Evolutionary conservation across 2,888 invertebrate species (phyloP).

Genomic region (Andrena minutula): DNA sequence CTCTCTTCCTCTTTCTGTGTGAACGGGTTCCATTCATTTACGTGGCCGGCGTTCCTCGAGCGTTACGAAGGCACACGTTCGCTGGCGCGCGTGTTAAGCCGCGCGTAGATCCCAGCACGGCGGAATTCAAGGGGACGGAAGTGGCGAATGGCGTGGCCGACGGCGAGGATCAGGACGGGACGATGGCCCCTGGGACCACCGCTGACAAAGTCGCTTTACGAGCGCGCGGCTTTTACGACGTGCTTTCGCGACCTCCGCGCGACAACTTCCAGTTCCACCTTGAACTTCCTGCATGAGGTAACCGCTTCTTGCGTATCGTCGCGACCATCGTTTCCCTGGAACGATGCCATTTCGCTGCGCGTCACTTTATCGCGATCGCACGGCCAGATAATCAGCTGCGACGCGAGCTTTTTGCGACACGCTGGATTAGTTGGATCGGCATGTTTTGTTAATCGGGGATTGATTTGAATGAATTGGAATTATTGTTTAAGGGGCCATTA

Average conservation of each 20-base stretch:
- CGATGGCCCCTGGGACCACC: conserved; percentile 24
- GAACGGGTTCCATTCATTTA: conserved; percentile 69
- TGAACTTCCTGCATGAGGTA: conserved; percentile 57
- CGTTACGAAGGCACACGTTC: conserved; percentile 52
- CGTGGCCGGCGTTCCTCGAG: conserved; percentile 62
- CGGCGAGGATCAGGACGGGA: neutral
- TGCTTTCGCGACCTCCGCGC: conserved; percentile 41
- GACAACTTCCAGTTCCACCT: conserved; percentile 46
- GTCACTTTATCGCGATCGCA: conserved; percentile 12
- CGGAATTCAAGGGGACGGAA: conserved; percentile 12
- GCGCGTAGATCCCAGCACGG: conserved; percentile 66
- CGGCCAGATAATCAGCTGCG: neutral
- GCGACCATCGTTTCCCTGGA: conserved; percentile 33
- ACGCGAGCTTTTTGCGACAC: neutral
- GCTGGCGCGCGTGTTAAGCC: conserved; percentile 62
- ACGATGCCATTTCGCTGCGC: conserved; percentile 3
- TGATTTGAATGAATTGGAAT: too few species aligned
- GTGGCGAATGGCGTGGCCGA: neutral
- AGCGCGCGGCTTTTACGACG: conserved; percentile 47
- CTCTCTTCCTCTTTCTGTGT: conserved; percentile 59
- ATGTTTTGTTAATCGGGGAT: too few species aligned
- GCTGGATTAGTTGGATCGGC: too few species aligned
- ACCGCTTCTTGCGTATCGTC: conserved; percentile 35
- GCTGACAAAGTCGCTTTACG: conserved; percentile 55
- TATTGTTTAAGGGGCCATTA: too few species aligned